phyloP scores from a whole-genome alignment of 30 jellyfish, hydroid and myxozoan genomes.

The Hydra vulgaris region DNA sequence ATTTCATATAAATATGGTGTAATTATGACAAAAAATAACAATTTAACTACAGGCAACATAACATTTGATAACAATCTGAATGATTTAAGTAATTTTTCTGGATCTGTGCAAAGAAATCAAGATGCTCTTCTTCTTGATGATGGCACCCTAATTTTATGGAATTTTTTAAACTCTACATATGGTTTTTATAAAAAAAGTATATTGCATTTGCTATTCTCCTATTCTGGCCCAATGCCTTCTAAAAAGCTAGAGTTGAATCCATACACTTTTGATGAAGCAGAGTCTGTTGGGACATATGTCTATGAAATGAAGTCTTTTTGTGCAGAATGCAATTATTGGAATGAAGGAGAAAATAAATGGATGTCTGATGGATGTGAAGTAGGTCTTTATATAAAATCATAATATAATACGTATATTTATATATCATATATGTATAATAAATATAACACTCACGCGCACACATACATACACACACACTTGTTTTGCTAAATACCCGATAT shows the following conservation, averaged over 20 bases:
- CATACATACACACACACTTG: too few relatives aligned
- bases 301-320: constrained; percentile 57
- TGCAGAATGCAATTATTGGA: constrained; percentile 55
- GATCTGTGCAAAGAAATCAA: constrained; percentile 29
- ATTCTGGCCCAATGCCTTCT: constrained; percentile 60
- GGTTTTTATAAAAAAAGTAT: constrained; percentile 21
- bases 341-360: constrained; percentile 35
- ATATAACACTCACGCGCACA: too few relatives aligned
- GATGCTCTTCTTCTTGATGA: constrained; percentile 41
- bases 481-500: too few relatives aligned
- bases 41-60: too few relatives aligned
- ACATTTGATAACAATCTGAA: too few relatives aligned
- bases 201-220: constrained; percentile 21
- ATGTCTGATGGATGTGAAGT: constrained; percentile 65
- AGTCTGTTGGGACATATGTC: constrained; percentile 34
- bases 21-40: not conserved
- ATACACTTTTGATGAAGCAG: constrained; percentile 61
- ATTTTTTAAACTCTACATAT: constrained; percentile 38
- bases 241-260: constrained; percentile 17
- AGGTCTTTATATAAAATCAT: too few relatives aligned
- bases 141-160: constrained; percentile 56
- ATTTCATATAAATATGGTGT: not conserved
- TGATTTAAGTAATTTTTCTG: not conserved
- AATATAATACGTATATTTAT: too few relatives aligned
- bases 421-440: too few relatives aligned